Base-by-base conservation (phyloP, 1,140 invertebrate genomes). In the Penaeus chinensis region DNA sequence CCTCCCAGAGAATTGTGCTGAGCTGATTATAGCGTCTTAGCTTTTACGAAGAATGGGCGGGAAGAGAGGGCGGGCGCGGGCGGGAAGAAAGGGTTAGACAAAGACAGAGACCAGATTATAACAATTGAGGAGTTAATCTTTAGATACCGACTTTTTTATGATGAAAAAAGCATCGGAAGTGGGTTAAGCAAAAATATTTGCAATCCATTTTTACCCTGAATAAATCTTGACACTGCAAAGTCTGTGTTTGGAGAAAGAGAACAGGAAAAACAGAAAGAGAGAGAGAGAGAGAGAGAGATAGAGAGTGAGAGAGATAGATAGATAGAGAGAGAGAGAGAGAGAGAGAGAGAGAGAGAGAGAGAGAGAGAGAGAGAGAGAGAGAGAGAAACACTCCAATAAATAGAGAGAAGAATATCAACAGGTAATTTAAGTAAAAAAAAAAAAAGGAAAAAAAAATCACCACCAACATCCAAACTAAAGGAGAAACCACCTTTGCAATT, bases 341-440 rank as follows among this genome's bases (percentile, higher is more conserved):
- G 77, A 79, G 42, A 79, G 77, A 79, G 27, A 37, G 77, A 79
- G 42, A 79, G 42, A 37, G 77, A 79, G 47, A 60, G 47, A 79
- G 32, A 60, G 77, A 47, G 77, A 79, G 32, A 37, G 47, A 47
- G n/a, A 19, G 42, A 19, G 18, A 60, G 77, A 60, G 32, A 47
- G 77, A 37, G 47, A 47, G 47, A 20, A 10, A 42, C 24, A 42
- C 24, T n/a, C 27, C 16, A 47, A 37, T 27, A 32, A 47, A 32
- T 1, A n/a, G 77, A 47, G 42, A 37, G 42, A 42, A 22, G 32
- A 11, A 79, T 13, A 22, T n/a, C 42, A 47, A n/a, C 11, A 37
- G 37, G 69, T 19, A 20, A 71, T 24, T 27, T 13, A 71, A 37
- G 37, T 24, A 11, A 13, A 47, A 11, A 20, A 27, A 7, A 32